A percentile compares a stretch with the other conserved stretches of the same genome.
Evolutionary conservation across 2,113 vertebrate genomes (phyloP).

Genomic region (Lasiurus borealis): DNA sequence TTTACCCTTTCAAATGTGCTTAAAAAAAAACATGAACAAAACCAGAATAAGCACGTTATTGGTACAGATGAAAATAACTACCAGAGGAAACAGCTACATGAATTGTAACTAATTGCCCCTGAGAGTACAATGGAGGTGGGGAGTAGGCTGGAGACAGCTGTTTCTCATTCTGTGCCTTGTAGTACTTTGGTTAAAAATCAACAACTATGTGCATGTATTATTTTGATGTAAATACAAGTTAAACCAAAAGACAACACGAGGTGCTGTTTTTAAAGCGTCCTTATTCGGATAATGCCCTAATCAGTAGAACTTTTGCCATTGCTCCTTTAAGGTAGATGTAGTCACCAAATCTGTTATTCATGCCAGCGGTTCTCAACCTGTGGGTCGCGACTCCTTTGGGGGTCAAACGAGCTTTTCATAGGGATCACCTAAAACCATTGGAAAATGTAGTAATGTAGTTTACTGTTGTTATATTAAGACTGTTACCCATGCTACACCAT

Average conservation of each 20-base stretch:
- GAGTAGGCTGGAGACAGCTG: background rate
- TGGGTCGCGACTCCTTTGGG: too few species aligned
- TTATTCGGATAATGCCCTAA: background rate
- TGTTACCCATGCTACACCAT: too few species aligned
- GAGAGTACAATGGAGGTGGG: background rate
- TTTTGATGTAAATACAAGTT: slow-evolving; percentile 45
- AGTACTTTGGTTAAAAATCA: background rate
- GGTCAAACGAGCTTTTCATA: too few species aligned
- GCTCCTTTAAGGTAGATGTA: background rate
- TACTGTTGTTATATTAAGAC: too few species aligned
- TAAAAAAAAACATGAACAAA: background rate
- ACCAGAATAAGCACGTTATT: background rate
- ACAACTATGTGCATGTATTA: background rate
- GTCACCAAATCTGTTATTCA: too few species aligned
- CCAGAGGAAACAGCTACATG: background rate
- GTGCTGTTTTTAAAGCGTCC: background rate
- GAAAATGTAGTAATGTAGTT: too few species aligned
- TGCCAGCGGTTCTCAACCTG: too few species aligned
- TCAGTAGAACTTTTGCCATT: background rate
- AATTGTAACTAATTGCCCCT: background rate
- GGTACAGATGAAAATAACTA: background rate
- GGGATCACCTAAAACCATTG: too few species aligned
- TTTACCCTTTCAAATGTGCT: too few species aligned
- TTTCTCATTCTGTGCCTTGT: background rate
- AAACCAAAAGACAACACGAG: background rate